Conservation (phyloP, 1,140 invertebrate species). For the Battus philenor region DNA sequence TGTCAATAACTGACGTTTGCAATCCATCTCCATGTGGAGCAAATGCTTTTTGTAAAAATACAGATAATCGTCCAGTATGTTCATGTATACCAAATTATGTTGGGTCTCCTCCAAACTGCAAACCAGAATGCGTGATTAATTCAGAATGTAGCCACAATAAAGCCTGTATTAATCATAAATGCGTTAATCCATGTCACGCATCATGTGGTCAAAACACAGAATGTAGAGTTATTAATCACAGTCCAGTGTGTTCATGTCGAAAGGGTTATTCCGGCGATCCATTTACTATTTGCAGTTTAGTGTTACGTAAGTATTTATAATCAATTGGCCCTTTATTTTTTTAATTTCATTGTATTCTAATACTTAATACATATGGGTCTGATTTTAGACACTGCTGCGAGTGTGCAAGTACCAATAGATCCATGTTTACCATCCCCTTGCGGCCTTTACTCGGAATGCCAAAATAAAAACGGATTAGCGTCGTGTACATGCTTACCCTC, state of each 20-base stretch:
- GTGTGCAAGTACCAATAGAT: conserved; percentile 66
- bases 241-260: conserved; percentile 77
- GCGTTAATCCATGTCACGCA: conserved; percentile 79
- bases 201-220: conserved; percentile 73
- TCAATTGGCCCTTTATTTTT: conserved; percentile 9
- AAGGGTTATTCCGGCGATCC: conserved; percentile 78
- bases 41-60: conserved; percentile 57
- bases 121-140: conserved; percentile 79
- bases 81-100: conserved; percentile 78
- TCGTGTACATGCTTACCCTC: conserved; percentile 80
- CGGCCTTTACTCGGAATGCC: conserved; percentile 85
- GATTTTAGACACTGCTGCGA: conserved; percentile 39
- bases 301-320: conserved; percentile 77
- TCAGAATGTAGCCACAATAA: conserved; percentile 79
- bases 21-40: conserved; percentile 69
- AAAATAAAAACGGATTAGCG: conserved; percentile 77
- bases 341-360: conserved; percentile 12
- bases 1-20: conserved; percentile 69
- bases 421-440: conserved; percentile 89
- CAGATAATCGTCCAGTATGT: conserved; percentile 76
- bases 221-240: conserved; percentile 77
- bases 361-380: conserved; percentile 1
- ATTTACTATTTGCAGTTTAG: conserved; percentile 74
- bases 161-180: conserved; percentile 81
- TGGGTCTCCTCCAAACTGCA: conserved; percentile 78